phyloP scores from a whole-genome alignment of 1,140 invertebrate genomes.

The Sinella curviseta region DNA sequence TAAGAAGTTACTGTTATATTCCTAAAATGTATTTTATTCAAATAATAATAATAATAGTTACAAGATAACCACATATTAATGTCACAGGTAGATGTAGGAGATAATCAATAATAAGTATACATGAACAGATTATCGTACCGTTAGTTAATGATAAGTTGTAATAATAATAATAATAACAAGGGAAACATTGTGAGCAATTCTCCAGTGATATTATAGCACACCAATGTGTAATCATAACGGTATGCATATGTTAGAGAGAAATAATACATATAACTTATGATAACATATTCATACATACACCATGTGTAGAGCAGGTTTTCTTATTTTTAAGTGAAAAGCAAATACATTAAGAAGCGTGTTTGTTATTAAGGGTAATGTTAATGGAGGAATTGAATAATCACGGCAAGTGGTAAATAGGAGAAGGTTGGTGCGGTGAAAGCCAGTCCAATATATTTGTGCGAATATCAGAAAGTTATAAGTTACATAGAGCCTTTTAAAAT shows the following conservation, averaged over 20 bases:
- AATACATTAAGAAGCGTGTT: no score
- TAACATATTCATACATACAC: no score
- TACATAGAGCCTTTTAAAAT: no score
- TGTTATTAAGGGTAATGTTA: no score
- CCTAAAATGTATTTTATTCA: background rate
- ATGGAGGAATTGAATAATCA: no score
- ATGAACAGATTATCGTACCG: background rate
- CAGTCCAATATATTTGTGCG: no score
- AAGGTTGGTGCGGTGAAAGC: no score
- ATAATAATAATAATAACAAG: conserved; percentile 19
- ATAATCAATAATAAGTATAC: background rate
- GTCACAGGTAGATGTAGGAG: background rate
- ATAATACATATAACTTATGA: conserved; percentile 29
- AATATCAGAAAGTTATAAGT: no score
- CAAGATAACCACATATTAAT: background rate
- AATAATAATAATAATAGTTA: background rate
- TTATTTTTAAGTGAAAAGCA: no score
- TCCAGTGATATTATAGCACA: conserved; percentile 40
- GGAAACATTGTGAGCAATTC: conserved; percentile 39
- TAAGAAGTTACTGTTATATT: background rate
- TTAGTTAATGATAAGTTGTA: background rate
- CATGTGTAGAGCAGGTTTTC: no score
- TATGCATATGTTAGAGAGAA: conserved; percentile 24
- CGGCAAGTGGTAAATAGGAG: no score
- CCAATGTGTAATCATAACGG: conserved; percentile 33